These are phyloP conservation scores for Apodemus speciosus DNA, from an alignment of 2,113 vertebrate species.

Conservation along the genomic window DNA sequence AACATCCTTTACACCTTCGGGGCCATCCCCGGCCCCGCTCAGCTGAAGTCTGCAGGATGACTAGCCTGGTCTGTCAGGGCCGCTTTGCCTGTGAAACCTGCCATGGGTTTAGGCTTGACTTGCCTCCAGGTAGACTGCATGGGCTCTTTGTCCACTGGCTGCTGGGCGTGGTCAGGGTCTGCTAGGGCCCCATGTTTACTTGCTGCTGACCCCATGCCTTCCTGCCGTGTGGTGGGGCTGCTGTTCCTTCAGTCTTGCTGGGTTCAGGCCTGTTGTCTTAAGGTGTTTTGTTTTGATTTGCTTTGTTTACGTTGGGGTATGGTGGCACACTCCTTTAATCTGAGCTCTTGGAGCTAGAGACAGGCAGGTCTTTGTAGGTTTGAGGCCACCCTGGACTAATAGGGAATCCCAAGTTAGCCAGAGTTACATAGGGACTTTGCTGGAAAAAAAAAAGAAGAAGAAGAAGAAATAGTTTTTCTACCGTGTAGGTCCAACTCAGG, in stretches of 20 bases:
- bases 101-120: neutral
- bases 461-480: neutral
- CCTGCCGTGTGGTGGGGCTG: neutral
- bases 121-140: neutral
- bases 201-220: neutral
- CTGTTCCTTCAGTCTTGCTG: neutral
- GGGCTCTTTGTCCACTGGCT: neutral
- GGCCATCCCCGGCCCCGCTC: too few species aligned
- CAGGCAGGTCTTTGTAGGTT: neutral
- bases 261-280: neutral
- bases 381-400: neutral
- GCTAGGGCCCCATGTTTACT: neutral
- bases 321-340: neutral
- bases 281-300: too few species aligned
- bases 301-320: neutral
- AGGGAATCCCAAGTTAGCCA: neutral
- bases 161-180: neutral
- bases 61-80: too few species aligned
- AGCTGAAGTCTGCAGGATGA: neutral
- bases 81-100: neutral
- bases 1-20: neutral
- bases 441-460: neutral
- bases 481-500: neutral
- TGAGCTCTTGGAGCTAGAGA: neutral
- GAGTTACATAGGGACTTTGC: neutral